Percentiles rank a stretch among this genome's conserved stretches.
Evolutionary conservation across 2,888 invertebrate genomes (phyloP).

Genomic region (Tineola bisselliella): DNA sequence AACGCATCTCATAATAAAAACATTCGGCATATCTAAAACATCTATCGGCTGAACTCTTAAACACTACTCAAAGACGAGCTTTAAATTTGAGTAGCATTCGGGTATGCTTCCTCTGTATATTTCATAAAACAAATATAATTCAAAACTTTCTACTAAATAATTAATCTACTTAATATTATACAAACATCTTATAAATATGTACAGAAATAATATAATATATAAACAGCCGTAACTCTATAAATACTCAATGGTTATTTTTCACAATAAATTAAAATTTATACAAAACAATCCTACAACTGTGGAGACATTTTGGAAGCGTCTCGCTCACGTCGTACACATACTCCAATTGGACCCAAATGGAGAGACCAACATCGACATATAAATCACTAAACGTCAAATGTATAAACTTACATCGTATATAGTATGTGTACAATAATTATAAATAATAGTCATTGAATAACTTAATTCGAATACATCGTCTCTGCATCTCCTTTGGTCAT

Average conservation of each 20-base stretch:
- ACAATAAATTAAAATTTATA: constrained; percentile 16
- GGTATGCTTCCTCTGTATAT: neutral
- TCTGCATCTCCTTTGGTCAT: constrained; percentile 1
- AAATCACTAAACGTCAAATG: neutral
- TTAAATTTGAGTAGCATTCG: too few species aligned
- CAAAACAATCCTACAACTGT: too few species aligned
- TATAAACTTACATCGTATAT: neutral
- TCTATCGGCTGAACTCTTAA: too few species aligned
- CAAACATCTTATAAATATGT: constrained; percentile 48
- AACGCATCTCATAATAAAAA: neutral
- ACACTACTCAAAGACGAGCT: too few species aligned
- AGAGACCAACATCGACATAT: too few species aligned
- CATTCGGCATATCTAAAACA: neutral
- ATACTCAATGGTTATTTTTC: constrained; percentile 47
- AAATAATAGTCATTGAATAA: neutral
- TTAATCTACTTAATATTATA: constrained; percentile 26
- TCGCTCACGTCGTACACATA: too few species aligned
- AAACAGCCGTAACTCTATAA: constrained; percentile 57
- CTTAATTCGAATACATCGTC: neutral
- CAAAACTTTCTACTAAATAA: constrained; percentile 1
- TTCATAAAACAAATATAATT: constrained; percentile 1
- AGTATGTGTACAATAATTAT: neutral
- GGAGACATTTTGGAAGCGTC: too few species aligned
- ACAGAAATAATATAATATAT: constrained; percentile 42
- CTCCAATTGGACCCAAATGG: too few species aligned